phyloP scores from a whole-genome alignment of 2,888 invertebrate species.

The Pyrgus malvae region DNA sequence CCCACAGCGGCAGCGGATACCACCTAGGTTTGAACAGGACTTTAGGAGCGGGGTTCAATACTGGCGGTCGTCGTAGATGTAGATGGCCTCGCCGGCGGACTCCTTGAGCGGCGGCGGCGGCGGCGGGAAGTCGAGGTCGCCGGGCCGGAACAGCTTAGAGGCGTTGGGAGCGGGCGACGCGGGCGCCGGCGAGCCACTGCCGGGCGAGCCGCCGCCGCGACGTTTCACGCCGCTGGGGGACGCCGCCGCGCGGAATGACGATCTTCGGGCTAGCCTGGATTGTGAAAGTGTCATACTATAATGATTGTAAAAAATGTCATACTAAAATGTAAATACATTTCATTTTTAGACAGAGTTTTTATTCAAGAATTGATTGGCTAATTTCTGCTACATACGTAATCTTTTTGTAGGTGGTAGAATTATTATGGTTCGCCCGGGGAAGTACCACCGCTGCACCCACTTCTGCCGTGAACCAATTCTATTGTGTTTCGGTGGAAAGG shows the following conservation, averaged over 20 bases:
- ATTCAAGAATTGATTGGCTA: no score
- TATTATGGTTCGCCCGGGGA: no score
- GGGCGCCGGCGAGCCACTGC: constrained; percentile 67
- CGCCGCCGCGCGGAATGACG: constrained; percentile 82
- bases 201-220: constrained; percentile 70
- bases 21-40: no score
- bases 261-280: constrained; percentile 84
- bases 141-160: constrained; percentile 74
- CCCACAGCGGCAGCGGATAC: no score
- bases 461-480: no score
- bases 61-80: constrained; percentile 75
- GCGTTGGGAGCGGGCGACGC: constrained; percentile 76
- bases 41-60: constrained; percentile 51
- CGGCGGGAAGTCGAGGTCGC: constrained; percentile 70
- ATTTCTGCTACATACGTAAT: no score
- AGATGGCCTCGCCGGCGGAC: constrained; percentile 85
- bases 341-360: no score
- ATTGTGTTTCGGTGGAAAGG: no score
- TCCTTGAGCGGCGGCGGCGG: constrained; percentile 80
- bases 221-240: constrained; percentile 70
- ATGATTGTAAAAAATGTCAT: no score
- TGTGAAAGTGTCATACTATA: neutral
- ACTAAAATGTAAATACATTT: no score
- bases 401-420: no score
- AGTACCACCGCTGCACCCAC: no score